Evolutionary conservation across 2,888 invertebrate species (phyloP).

Genomic region (Zeuzera pyrina): DNA sequence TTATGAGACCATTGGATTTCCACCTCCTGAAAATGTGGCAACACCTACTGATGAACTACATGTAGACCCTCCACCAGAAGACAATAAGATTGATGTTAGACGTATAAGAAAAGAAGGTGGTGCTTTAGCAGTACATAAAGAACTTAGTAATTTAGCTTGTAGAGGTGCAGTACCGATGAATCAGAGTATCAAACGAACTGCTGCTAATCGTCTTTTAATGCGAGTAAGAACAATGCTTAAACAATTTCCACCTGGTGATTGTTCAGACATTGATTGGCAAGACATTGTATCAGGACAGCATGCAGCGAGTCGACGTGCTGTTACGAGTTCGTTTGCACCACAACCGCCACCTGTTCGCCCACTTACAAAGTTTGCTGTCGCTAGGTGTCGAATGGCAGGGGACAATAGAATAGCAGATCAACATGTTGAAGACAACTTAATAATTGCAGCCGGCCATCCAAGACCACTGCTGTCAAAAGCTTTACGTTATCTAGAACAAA

Average conservation of each 20-base stretch:
- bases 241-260: slow-evolving; percentile 45
- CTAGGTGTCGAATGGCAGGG: slow-evolving; percentile 41
- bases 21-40: slow-evolving; percentile 24
- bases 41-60: slow-evolving; percentile 31
- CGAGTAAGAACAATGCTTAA: slow-evolving; percentile 49
- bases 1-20: slow-evolving; percentile 39
- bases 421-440: slow-evolving; percentile 32
- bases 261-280: slow-evolving; percentile 45
- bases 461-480: slow-evolving; percentile 39
- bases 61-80: slow-evolving; percentile 28
- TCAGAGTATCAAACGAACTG: slow-evolving; percentile 55
- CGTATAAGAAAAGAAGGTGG: slow-evolving; percentile 48
- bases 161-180: slow-evolving; percentile 45
- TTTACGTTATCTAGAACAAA: slow-evolving; percentile 44
- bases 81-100: slow-evolving; percentile 35
- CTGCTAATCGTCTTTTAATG: slow-evolving; percentile 51
- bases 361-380: slow-evolving; percentile 30
- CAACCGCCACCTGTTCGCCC: slow-evolving; percentile 34
- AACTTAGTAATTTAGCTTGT: slow-evolving; percentile 44
- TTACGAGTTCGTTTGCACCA: slow-evolving; percentile 55
- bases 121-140: slow-evolving; percentile 56
- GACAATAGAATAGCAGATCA: slow-evolving; percentile 37
- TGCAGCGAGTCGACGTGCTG: slow-evolving; percentile 48
- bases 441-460: slow-evolving; percentile 30
- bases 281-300: slow-evolving; percentile 55